Conservation (phyloP, 2,797 vertebrate genomes). For the Helarctos malayanus region DNA sequence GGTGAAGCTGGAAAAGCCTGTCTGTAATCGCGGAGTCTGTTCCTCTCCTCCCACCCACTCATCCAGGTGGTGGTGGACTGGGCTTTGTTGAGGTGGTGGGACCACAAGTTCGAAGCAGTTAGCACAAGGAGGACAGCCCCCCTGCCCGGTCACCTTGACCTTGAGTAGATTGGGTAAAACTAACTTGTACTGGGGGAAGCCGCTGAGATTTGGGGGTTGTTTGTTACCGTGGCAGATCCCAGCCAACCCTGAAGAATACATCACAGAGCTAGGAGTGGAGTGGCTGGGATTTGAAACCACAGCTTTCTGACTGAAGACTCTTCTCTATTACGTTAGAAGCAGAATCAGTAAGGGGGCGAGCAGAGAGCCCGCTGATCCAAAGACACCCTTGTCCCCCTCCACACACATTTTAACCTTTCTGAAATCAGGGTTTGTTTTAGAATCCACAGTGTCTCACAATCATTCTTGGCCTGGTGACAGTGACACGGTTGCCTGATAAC, state of each 20-base stretch:
- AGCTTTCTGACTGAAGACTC: background rate
- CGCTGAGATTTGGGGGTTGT: background rate
- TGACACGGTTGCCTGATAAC: background rate
- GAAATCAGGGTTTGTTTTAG: background rate
- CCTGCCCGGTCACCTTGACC: background rate
- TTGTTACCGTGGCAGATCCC: background rate
- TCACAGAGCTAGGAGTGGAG: background rate
- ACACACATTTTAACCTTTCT: background rate
- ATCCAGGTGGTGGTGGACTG: background rate
- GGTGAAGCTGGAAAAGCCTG: background rate
- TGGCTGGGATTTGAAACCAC: background rate
- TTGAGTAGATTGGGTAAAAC: background rate
- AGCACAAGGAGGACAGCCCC: no score
- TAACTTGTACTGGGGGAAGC: background rate
- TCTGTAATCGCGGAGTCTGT: background rate
- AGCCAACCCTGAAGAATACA: background rate
- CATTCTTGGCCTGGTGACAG: background rate
- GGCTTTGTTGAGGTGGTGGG: background rate
- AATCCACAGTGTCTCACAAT: background rate
- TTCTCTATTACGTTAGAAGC: background rate
- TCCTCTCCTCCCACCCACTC: fast-evolving
- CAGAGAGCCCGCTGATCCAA: background rate
- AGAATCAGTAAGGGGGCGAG: background rate
- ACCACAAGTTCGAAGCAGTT: background rate
- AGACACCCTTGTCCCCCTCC: background rate